Conservation (phyloP, 2,888 invertebrate genomes). For the Liodrosophila aerea region DNA sequence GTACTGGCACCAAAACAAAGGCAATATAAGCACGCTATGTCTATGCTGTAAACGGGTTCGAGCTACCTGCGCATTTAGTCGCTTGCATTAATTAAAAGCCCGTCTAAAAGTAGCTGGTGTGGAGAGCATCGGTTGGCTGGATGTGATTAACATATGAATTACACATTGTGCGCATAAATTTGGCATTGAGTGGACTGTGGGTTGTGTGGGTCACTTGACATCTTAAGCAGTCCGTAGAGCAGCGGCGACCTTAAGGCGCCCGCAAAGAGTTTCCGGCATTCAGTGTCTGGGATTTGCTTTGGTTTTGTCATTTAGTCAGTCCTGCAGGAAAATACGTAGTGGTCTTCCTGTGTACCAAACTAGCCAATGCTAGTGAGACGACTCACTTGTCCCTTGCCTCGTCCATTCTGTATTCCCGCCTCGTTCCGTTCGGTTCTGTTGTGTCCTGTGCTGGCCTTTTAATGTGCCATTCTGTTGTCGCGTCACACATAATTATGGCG, state of each 20-base stretch:
- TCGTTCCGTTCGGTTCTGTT: background rate
- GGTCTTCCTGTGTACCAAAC: constrained; percentile 31
- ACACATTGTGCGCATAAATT: constrained; percentile 75
- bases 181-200: constrained; percentile 55
- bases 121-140: background rate
- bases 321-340: constrained; percentile 45
- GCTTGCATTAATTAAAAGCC: constrained; percentile 68
- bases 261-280: constrained; percentile 61
- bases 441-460: constrained; percentile 44
- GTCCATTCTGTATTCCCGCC: constrained; percentile 3
- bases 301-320: no score
- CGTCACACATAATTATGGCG: constrained; percentile 78
- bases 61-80: constrained; percentile 58
- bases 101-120: constrained; percentile 28
- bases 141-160: constrained; percentile 76
- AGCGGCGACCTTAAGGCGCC: constrained; percentile 68
- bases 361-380: constrained; percentile 19
- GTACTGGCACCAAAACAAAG: no score
- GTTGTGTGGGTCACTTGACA: constrained; percentile 64
- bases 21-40: background rate
- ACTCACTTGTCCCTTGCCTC: background rate
- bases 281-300: constrained; percentile 29
- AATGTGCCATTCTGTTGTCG: constrained; percentile 69
- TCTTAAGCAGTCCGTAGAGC: constrained; percentile 55
- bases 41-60: background rate